Base-by-base conservation (phyloP, 2,888 invertebrate genomes). In the Apodemia duryi region DNA sequence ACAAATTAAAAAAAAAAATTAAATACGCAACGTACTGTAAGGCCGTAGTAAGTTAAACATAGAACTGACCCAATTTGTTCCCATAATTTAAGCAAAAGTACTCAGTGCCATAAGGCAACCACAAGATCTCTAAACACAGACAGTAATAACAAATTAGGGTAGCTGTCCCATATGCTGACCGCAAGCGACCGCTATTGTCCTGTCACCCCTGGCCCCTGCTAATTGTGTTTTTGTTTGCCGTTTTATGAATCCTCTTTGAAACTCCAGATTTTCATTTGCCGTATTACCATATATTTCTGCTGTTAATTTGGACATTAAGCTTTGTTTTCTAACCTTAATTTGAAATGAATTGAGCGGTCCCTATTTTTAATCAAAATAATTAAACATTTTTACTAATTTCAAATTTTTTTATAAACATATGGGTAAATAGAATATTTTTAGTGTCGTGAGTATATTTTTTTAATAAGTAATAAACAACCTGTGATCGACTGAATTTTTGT, bases 151-250 rank as follows among this genome's bases (percentile, higher is more conserved):
- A 86, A 88, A 87, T 88, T 86, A 87, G 88, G 89, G 88, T 88
- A 82, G 80, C 79, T 79, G 76, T 73, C 72, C 79, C 76, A 73
- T 81, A 76, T 75, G 76, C 75, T 79, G 80, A 77, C 80, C 75
- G 72, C 74, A 70, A 67, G 70, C 76, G 76, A 67, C 70, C 76
- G 76, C 80, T 75, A 83, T 87, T 87, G 83, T 87, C 70, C 72
- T 76, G 73, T 74, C 76, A 75, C 83, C 85, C 84, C 73, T 72
- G 75, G 75, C 72, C 70, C 74, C 32, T 11, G 77, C 80, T 86
- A 88, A 86, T 88, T 88, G 81, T 84, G 83, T 85, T 88, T 88
- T 88, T 88, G 87, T 88, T 89, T 86, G 85, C 77, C 84, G 81
- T 83, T 87, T 85, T 81, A 86, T 68, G 67, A 66, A 64, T 63